Evolutionary conservation across 2,888 invertebrate species (phyloP), one percentile per base, ranked within the genome.

Genomic region (Harmothoe impar): DNA sequence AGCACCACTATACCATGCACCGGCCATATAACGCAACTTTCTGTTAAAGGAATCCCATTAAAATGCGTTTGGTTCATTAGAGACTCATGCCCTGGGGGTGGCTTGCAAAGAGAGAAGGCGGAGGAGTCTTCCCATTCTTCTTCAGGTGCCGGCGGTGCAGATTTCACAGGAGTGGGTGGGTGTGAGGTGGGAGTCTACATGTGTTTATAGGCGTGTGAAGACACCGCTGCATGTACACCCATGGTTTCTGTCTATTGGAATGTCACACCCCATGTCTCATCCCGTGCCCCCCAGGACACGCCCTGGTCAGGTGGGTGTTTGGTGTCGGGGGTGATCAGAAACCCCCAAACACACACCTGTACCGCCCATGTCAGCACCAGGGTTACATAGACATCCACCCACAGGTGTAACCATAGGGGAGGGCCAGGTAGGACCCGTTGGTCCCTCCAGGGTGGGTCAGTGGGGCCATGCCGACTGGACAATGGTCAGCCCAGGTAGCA

Each of bases 31-130:
- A 86, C 86, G 56, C 86, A 25, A 86, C 52, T n/a, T 86, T 29
- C 56, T 52, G 31, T 52, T 86, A 25, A 35, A 54, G 86, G 86
- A 86, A 54, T 86, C 86, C 86, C 86, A 86, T 86, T 86, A 86
- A 86, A 86, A 54, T 52, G 86, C 23, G 31, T 29, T 29, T 29
- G 54, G 25, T 54, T 56, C 86, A 86, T 54, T 86, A 86, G 54
- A 86, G 86, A 81, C 81, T 12, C 33, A 33, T 43, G 81, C 81
- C 35, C 81, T 31, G 3, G 25, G 77, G 25, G 77, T 3, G 77
- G 29, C 5, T 10, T 43, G 43, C 43, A 43, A 43, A 43, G 43
- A 43, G 43, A 31, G 77, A 31, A 15, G 20, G 77, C 25, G 31
- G 77, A 31, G 31, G 62, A 23, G n/a, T 3, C 23, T 3, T 62